Evolutionary conservation across 2,888 invertebrate genomes (phyloP).

Genomic region (Spilarctia lutea): DNA sequence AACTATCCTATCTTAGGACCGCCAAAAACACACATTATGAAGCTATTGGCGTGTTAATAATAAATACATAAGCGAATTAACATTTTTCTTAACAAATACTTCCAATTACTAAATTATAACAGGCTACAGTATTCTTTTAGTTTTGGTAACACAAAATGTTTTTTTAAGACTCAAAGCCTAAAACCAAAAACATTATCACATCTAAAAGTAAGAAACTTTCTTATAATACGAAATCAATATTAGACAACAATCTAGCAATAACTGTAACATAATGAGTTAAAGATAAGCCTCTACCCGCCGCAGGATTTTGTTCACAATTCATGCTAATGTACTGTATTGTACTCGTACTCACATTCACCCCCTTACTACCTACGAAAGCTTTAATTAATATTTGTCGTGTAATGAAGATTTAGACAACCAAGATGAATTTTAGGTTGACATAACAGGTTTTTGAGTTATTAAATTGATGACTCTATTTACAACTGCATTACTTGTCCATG

Average conservation of each 20-base stretch:
- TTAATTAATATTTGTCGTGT: slow-evolving; percentile 36
- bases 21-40: no score
- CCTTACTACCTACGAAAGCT: slow-evolving; percentile 33
- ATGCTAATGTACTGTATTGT: slow-evolving; percentile 50
- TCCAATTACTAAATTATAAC: no score
- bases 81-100: no score
- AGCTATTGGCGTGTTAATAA: no score
- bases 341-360: slow-evolving; percentile 36
- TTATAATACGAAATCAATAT: slow-evolving; percentile 17
- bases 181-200: neutral
- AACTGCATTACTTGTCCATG: no score
- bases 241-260: slow-evolving; percentile 54
- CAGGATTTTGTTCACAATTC: slow-evolving; percentile 58
- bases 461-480: neutral
- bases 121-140: no score
- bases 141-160: no score
- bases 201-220: slow-evolving; percentile 2
- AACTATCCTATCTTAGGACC: no score
- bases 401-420: slow-evolving; percentile 37
- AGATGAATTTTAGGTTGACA: slow-evolving; percentile 32
- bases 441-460: slow-evolving; percentile 18
- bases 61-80: no score
- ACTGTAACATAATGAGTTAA: slow-evolving; percentile 59
- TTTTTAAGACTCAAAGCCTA: no score
- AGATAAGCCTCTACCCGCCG: slow-evolving; percentile 56